Evolutionary conservation across 2,113 vertebrate genomes (phyloP).

Genomic region (Enhydra lutris): DNA sequence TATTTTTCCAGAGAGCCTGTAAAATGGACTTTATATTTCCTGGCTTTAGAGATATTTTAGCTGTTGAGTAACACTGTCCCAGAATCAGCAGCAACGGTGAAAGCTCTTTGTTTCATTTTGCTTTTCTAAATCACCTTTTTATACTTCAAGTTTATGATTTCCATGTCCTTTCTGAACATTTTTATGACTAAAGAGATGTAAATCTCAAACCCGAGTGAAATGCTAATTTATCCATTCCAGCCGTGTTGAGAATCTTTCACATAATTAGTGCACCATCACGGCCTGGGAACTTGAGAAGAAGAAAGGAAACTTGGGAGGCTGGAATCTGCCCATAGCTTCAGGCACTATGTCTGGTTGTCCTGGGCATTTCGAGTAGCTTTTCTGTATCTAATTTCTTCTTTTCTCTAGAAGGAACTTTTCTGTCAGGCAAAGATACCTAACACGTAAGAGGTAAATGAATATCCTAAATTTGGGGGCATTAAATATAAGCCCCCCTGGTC

Average conservation of each 20-base stretch:
- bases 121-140: slow-evolving; percentile 36
- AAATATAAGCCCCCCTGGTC: neutral
- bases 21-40: neutral
- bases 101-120: neutral
- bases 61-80: neutral
- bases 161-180: slow-evolving; percentile 17
- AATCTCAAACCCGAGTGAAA: slow-evolving; percentile 45
- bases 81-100: neutral
- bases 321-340: neutral
- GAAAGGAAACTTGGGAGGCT: neutral
- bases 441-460: neutral
- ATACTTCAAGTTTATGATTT: neutral
- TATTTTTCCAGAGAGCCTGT: neutral
- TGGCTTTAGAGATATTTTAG: neutral
- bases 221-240: neutral
- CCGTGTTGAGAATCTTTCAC: slow-evolving; percentile 38
- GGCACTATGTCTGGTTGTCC: neutral
- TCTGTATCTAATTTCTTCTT: slow-evolving; percentile 31
- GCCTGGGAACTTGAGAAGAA: slow-evolving; percentile 31
- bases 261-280: slow-evolving; percentile 2
- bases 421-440: neutral
- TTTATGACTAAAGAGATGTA: slow-evolving; percentile 30
- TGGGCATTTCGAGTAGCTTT: neutral
- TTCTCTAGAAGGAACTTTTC: slow-evolving; percentile 36
- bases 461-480: neutral